Evolutionary conservation across 1,140 invertebrate species (phyloP).

Genomic region (Phortica variegata): DNA sequence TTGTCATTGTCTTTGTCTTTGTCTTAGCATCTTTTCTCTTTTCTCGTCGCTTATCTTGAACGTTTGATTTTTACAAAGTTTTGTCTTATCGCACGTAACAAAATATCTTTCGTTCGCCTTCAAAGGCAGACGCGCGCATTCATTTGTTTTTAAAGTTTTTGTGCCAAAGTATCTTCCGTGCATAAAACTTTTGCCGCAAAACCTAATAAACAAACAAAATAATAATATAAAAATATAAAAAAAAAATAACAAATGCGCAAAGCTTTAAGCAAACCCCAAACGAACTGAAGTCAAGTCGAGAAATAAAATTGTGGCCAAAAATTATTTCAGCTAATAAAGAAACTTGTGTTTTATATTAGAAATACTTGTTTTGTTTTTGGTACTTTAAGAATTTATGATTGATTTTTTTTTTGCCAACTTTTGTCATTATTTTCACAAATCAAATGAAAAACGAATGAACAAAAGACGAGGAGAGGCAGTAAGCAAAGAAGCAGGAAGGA

Average conservation of each 20-base stretch:
- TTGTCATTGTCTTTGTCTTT: not conserved
- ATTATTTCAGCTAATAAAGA: not conserved
- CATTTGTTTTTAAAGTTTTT: too few relatives aligned
- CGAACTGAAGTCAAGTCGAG: not conserved
- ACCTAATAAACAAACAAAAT: too few relatives aligned
- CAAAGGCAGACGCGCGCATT: too few relatives aligned
- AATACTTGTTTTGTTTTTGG: not conserved
- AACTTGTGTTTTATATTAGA: not conserved
- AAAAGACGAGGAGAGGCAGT: too few relatives aligned
- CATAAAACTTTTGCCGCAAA: too few relatives aligned
- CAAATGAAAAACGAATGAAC: slow-evolving; percentile 7
- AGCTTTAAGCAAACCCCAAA: not conserved
- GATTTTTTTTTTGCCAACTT: not conserved
- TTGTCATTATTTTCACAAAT: slow-evolving; percentile 2
- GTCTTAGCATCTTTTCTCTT: not conserved
- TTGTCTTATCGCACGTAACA: not conserved
- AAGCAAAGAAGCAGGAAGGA: slow-evolving; percentile 2
- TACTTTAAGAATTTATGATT: not conserved
- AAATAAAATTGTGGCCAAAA: not conserved
- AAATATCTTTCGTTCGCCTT: too few relatives aligned
- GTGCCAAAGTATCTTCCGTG: too few relatives aligned
- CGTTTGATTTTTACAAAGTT: not conserved
- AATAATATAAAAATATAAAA: not conserved
- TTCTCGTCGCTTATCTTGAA: not conserved
- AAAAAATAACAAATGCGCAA: not conserved